A percentile compares a stretch with the other conserved stretches of the same genome.
Conservation (phyloP, 1,140 invertebrate genomes). For the Diorhabda carinulata region DNA sequence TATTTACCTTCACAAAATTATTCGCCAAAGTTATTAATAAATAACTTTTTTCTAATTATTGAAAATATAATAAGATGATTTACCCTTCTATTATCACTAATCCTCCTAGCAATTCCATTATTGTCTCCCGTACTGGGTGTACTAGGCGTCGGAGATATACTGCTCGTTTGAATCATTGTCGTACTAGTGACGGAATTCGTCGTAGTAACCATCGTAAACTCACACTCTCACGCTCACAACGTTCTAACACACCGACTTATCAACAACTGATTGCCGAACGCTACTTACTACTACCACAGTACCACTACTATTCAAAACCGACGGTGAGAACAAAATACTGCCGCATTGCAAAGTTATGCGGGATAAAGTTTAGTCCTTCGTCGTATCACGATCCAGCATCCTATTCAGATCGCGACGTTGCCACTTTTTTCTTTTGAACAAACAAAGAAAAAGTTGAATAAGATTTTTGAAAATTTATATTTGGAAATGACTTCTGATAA, state of each 20-base stretch:
- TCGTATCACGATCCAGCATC: slow-evolving; percentile 16
- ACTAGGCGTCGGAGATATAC: slow-evolving; percentile 9
- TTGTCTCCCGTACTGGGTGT: slow-evolving; percentile 8
- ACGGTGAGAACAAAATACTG: neutral
- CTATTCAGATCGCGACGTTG: neutral
- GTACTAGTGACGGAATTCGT: slow-evolving; percentile 14
- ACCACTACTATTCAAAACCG: neutral
- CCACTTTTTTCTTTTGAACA: no score
- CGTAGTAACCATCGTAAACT: slow-evolving; percentile 19
- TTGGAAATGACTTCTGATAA: no score
- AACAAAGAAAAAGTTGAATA: no score
- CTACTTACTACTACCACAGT: neutral
- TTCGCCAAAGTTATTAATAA: no score
- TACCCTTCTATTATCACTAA: slow-evolving; percentile 38
- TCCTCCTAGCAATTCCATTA: slow-evolving; percentile 16
- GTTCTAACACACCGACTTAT: neutral
- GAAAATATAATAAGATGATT: slow-evolving; percentile 10
- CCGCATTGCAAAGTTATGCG: slow-evolving; percentile 13
- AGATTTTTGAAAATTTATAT: no score
- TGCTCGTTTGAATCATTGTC: slow-evolving; percentile 2
- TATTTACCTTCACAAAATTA: no score
- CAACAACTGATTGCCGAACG: neutral
- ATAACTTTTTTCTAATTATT: no score
- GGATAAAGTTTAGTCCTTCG: slow-evolving; percentile 13
- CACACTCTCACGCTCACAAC: neutral